A percentile compares a stretch with the other conserved stretches of the same genome.
Evolutionary conservation across 1,140 invertebrate species (phyloP).

Genomic region (Bombus huntii): DNA sequence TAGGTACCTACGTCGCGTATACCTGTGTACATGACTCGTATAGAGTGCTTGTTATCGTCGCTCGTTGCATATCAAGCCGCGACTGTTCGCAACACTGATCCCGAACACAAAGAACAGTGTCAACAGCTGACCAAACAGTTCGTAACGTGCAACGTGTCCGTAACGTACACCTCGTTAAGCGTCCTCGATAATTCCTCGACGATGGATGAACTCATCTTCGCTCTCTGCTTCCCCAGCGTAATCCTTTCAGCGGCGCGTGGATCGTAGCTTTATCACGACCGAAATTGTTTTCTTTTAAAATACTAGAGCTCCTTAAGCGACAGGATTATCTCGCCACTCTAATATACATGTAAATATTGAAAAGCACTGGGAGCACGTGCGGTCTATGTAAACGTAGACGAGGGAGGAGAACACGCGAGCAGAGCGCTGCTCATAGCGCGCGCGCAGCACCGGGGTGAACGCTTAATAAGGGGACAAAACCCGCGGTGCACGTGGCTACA

Average conservation of each 20-base stretch:
- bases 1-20: not conserved
- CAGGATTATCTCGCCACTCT: constrained; percentile 36
- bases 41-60: constrained; percentile 39
- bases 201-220: not conserved
- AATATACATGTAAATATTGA: constrained; percentile 54
- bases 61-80: constrained; percentile 38
- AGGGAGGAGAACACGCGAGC: constrained; percentile 6
- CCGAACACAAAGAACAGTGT: constrained; percentile 16
- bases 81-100: not conserved
- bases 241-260: not conserved
- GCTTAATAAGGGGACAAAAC: constrained; percentile 56
- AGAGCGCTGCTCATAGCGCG: constrained; percentile 17
- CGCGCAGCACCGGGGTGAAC: constrained; percentile 17
- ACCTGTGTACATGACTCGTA: not conserved
- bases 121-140: constrained; percentile 43
- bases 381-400: constrained; percentile 51
- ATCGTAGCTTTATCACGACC: not conserved
- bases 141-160: not conserved
- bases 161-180: not conserved
- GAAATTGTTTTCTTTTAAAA: constrained; percentile 42
- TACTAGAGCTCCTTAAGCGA: constrained; percentile 28
- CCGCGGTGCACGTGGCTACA: constrained; percentile 53
- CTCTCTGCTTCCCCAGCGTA: not conserved
- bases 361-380: constrained; percentile 18
- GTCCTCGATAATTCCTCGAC: not conserved